Conservation (phyloP, 1,140 invertebrate species). For the Myzus persicae region DNA sequence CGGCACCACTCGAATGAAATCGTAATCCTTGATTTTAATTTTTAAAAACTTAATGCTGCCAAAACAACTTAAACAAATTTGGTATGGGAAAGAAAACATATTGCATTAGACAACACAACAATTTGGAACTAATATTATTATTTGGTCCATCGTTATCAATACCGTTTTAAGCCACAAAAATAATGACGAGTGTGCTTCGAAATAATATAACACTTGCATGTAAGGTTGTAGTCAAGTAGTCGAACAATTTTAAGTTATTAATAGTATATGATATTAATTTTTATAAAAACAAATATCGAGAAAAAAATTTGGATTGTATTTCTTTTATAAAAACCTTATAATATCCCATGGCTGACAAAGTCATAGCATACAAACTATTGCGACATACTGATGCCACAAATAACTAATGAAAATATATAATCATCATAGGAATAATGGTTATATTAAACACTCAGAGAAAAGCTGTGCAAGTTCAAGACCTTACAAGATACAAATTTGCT, state of each 20-base stretch:
- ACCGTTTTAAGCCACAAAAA: too few species aligned
- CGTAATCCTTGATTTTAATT: too few species aligned
- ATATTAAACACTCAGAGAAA: neutral
- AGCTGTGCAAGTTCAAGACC: neutral
- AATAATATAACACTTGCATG: neutral
- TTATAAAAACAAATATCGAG: neutral
- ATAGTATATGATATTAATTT: neutral
- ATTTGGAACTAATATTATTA: too few species aligned
- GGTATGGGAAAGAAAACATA: too few species aligned
- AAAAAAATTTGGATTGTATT: neutral
- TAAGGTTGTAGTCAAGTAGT: neutral
- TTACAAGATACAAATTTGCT: neutral
- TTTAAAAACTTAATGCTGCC: too few species aligned
- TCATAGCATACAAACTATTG: neutral
- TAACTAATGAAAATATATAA: neutral
- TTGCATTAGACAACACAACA: too few species aligned
- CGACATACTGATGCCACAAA: neutral
- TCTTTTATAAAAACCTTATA: neutral
- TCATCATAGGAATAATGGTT: neutral
- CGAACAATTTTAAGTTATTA: neutral
- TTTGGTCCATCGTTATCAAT: too few species aligned
- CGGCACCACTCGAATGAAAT: too few species aligned
- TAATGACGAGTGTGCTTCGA: neutral
- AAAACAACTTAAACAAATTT: too few species aligned
- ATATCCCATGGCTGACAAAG: too few species aligned